Percentiles rank a stretch among this genome's conserved stretches.
Conservation (phyloP, 37 sponge, comb jelly and placozoan species). For the Geodia barretti region DNA sequence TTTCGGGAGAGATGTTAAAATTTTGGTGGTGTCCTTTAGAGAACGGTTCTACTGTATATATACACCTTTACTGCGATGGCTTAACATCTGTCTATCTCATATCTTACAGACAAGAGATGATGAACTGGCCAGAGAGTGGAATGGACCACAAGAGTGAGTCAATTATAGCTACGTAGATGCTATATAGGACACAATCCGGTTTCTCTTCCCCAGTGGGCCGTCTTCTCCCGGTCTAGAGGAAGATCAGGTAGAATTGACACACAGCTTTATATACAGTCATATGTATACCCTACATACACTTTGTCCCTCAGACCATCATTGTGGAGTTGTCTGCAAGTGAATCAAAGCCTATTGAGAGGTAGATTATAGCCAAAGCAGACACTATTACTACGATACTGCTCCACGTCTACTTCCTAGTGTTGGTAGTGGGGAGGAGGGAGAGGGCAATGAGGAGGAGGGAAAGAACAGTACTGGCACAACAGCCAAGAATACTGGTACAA, state of each 20-base stretch:
- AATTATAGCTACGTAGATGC: not conserved
- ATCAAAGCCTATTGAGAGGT: constrained; percentile 27
- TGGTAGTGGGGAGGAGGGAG: constrained; percentile 1
- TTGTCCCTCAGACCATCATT: not conserved
- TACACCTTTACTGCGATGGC: not conserved
- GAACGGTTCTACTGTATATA: not conserved
- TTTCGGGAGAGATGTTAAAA: too few species aligned
- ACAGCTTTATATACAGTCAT: too few species aligned
- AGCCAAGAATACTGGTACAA: not conserved
- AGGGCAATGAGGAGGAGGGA: too few species aligned
- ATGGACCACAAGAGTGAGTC: not conserved
- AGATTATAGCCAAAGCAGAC: not conserved
- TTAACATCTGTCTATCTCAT: not conserved
- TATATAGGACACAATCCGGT: not conserved
- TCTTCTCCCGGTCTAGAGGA: not conserved
- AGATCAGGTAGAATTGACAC: too few species aligned
- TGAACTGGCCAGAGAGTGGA: constrained; percentile 59
- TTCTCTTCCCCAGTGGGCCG: not conserved
- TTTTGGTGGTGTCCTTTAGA: not conserved
- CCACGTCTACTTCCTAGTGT: too few species aligned
- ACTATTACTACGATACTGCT: too few species aligned
- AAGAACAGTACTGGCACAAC: too few species aligned
- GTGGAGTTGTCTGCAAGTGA: constrained; percentile 25
- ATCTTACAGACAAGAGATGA: constrained; percentile 60
- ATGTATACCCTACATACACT: too few species aligned